Evolutionary conservation across 1,140 invertebrate genomes (phyloP).

Genomic region (Colletes gigas): DNA sequence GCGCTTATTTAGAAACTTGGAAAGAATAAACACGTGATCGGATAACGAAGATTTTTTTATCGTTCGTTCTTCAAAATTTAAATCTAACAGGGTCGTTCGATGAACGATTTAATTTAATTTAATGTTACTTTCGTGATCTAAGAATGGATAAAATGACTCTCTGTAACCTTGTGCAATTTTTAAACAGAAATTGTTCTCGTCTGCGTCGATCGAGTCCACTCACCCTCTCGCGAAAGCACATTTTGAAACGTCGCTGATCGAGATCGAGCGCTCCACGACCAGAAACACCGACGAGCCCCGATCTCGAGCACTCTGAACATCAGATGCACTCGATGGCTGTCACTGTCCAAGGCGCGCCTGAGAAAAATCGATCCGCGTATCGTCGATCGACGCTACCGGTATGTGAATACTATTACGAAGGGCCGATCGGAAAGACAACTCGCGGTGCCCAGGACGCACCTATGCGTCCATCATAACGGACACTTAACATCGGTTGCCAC

Average conservation of each 20-base stretch:
- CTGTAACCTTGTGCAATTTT: too few relatives aligned
- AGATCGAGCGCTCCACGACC: background rate
- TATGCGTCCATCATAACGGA: slow-evolving; percentile 44
- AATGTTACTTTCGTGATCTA: too few relatives aligned
- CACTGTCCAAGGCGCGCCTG: slow-evolving; percentile 15
- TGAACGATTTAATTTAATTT: too few relatives aligned
- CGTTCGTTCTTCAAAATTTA: too few relatives aligned
- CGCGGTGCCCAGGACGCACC: background rate
- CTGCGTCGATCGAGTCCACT: too few relatives aligned
- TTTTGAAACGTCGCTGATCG: slow-evolving; percentile 2
- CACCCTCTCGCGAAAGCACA: background rate
- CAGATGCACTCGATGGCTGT: slow-evolving; percentile 34
- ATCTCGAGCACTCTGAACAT: slow-evolving; percentile 20
- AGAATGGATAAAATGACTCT: too few relatives aligned
- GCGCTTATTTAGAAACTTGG: slow-evolving; percentile 39
- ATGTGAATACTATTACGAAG: background rate
- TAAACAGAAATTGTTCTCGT: too few relatives aligned
- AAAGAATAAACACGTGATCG: slow-evolving; percentile 35
- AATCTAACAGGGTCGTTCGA: too few relatives aligned
- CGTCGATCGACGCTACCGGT: slow-evolving; percentile 33
- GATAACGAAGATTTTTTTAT: slow-evolving; percentile 16
- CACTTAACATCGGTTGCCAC: slow-evolving; percentile 23
- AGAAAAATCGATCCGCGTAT: slow-evolving; percentile 40
- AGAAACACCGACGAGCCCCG: background rate
- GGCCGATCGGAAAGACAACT: slow-evolving; percentile 7